phyloP scores from a whole-genome alignment of 2,113 vertebrate species.

The Erythrolamprus reginae region DNA sequence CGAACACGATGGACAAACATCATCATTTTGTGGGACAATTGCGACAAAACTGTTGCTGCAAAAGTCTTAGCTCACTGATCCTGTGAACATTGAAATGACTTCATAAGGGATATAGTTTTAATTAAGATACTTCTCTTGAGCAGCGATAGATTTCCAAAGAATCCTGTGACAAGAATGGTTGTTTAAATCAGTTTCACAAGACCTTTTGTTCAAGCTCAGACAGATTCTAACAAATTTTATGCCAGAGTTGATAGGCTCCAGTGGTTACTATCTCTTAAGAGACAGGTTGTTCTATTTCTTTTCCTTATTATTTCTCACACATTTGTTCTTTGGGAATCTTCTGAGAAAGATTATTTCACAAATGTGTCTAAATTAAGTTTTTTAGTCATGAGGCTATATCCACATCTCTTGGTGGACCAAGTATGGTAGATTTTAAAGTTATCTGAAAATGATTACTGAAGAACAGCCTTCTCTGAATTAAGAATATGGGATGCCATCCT shows the following conservation, averaged over 20 bases:
- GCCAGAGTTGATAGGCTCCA: neutral
- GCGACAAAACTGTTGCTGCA: no score
- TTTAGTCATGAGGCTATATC: neutral
- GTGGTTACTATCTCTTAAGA: neutral
- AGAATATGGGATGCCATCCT: neutral
- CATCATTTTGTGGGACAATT: no score
- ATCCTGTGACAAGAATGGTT: neutral
- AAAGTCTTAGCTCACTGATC: neutral
- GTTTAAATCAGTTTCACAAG: neutral
- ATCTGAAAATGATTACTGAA: neutral
- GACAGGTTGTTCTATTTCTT: neutral
- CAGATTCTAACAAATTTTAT: neutral
- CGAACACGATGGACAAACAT: no score
- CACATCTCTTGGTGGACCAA: neutral
- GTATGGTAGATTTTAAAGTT: neutral
- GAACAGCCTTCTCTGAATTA: neutral
- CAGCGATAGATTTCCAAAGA: neutral
- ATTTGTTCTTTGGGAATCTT: neutral
- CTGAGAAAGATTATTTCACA: neutral
- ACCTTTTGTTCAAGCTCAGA: neutral
- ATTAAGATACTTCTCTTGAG: neutral
- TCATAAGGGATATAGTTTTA: neutral
- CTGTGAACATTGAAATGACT: neutral
- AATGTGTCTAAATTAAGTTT: neutral
- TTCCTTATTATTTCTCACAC: neutral